phyloP scores from a whole-genome alignment of 2,797 vertebrate species.

The Tenualosa thibaudeaui region DNA sequence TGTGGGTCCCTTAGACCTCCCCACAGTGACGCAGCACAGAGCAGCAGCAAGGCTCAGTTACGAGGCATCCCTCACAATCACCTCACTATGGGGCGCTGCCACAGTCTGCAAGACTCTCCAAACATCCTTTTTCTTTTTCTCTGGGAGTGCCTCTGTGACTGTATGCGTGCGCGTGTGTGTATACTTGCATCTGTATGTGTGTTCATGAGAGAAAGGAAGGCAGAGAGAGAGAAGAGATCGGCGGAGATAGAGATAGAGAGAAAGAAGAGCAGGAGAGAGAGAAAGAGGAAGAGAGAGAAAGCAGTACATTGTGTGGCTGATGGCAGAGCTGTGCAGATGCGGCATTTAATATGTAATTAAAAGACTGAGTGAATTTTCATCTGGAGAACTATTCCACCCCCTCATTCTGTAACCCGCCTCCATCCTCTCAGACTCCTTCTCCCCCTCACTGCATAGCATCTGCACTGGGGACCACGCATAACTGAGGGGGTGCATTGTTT shows the following conservation, averaged over 20 bases:
- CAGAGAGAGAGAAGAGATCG: neutral
- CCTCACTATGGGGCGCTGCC: neutral
- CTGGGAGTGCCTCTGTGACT: neutral
- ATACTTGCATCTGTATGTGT: neutral
- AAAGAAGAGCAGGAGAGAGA: neutral
- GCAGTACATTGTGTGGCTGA: neutral
- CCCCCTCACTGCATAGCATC: neutral
- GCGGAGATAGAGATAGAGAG: neutral
- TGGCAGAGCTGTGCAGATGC: conserved; percentile 22
- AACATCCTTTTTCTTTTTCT: neutral
- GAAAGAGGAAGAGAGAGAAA: neutral
- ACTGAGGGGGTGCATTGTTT: neutral
- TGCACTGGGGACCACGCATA: neutral
- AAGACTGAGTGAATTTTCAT: conserved; percentile 34
- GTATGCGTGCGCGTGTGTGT: neutral
- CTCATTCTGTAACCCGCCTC: conserved; percentile 13
- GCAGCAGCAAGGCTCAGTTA: neutral
- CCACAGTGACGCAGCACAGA: neutral
- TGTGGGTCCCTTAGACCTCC: neutral
- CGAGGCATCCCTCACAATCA: neutral
- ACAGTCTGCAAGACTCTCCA: neutral
- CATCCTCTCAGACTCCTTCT: neutral
- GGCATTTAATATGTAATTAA: conserved; percentile 42
- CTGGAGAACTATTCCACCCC: conserved; percentile 27
- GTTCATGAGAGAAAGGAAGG: neutral